These are phyloP conservation scores for Lithobates sylvaticus DNA, from an alignment of 2,797 vertebrate genomes.

Conservation along the genomic window DNA sequence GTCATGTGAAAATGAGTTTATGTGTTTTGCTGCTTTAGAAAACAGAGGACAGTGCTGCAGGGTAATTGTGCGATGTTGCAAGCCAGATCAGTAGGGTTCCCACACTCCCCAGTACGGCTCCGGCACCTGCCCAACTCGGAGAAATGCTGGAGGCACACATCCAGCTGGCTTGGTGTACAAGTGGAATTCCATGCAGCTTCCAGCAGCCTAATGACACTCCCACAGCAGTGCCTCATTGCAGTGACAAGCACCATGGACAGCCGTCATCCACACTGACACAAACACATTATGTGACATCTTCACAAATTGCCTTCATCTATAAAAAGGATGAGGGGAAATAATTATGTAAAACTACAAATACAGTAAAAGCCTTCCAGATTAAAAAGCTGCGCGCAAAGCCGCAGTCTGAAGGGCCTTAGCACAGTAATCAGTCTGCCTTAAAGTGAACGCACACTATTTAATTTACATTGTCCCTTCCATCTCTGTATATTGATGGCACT, in stretches of 20 bases:
- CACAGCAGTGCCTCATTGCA: conserved; percentile 12
- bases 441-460: too few relatives aligned
- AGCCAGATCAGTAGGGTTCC: conserved; percentile 45
- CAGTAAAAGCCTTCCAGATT: too few relatives aligned
- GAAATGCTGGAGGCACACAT: conserved; percentile 29
- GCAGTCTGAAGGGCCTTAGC: too few relatives aligned
- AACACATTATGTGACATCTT: not conserved
- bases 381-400: too few relatives aligned
- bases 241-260: conserved; percentile 4
- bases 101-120: not conserved
- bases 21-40: conserved; percentile 12
- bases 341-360: too few relatives aligned
- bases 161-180: not conserved
- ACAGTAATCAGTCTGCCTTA: too few relatives aligned
- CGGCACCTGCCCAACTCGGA: conserved; percentile 20
- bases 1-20: conserved; percentile 18
- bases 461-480: too few relatives aligned
- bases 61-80: conserved; percentile 34
- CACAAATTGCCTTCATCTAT: not conserved
- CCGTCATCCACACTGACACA: not conserved
- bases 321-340: too few relatives aligned
- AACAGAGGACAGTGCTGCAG: conserved; percentile 34
- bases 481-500: too few relatives aligned
- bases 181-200: conserved; percentile 2
- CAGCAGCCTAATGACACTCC: conserved; percentile 8